phyloP scores from a whole-genome alignment of 2,797 vertebrate species.

The Dryobates pubescens region DNA sequence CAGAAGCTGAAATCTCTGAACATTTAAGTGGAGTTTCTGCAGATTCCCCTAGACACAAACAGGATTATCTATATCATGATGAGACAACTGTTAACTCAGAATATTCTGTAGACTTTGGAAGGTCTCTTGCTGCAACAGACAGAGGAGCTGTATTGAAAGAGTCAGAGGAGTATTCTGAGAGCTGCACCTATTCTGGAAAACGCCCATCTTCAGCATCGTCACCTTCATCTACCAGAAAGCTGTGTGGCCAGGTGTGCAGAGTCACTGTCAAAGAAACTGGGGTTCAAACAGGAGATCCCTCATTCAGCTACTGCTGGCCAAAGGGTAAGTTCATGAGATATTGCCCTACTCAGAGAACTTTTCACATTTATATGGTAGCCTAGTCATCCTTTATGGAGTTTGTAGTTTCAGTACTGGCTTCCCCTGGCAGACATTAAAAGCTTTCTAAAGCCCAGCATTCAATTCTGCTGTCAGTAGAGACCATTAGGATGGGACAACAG shows the following conservation, averaged over 20 bases:
- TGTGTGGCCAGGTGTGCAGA: rapidly evolving
- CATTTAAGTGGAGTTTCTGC: conserved; percentile 55
- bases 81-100: background rate
- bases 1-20: conserved; percentile 79
- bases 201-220: rapidly evolving
- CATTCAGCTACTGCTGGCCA: conserved; percentile 56
- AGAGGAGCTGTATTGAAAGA: background rate
- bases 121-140: background rate
- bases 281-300: conserved; percentile 80
- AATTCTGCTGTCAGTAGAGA: background rate
- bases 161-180: background rate
- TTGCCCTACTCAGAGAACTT: rapidly evolving
- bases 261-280: conserved; percentile 75
- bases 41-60: background rate
- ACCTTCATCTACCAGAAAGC: rapidly evolving
- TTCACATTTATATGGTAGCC: background rate
- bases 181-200: background rate
- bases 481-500: background rate
- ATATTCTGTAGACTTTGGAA: conserved; percentile 77
- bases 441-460: background rate
- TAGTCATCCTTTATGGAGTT: background rate
- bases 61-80: rapidly evolving
- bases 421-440: background rate
- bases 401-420: background rate
- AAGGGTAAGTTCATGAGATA: conserved; percentile 70